Evolutionary conservation across 2,113 vertebrate species (phyloP).

Genomic region (Todiramphus saurophagus): DNA sequence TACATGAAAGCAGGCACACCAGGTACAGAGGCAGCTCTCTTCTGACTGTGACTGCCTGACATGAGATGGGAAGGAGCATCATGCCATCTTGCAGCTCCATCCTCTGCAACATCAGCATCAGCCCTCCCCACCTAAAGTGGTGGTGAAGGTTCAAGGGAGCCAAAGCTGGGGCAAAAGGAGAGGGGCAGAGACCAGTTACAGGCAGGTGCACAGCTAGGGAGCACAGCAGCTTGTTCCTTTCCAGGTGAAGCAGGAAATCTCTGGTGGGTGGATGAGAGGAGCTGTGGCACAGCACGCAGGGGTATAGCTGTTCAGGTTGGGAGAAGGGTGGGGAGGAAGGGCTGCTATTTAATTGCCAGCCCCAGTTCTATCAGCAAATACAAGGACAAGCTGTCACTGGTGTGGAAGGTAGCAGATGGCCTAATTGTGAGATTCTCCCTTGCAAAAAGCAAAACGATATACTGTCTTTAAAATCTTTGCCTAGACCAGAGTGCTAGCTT

Average conservation of each 20-base stretch:
- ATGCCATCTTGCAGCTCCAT: background rate
- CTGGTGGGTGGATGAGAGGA: background rate
- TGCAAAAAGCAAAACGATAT: constrained; percentile 30
- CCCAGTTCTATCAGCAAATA: constrained; percentile 15
- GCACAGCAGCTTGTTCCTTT: accelerated
- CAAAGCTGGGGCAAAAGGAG: background rate
- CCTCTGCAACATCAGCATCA: background rate
- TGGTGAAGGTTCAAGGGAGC: background rate
- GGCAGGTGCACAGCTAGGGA: background rate
- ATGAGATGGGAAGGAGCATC: background rate
- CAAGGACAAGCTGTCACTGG: background rate
- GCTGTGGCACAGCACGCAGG: background rate
- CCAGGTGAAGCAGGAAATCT: background rate
- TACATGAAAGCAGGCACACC: background rate
- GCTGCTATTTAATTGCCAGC: background rate
- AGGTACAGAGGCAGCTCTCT: background rate
- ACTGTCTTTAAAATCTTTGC: constrained; percentile 47
- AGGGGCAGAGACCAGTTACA: background rate
- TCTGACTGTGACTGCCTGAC: background rate
- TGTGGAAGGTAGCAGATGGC: constrained; percentile 57
- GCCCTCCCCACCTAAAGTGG: no score
- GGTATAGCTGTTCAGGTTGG: background rate
- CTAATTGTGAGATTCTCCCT: constrained; percentile 49
- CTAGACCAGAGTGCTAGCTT: constrained; percentile 14
- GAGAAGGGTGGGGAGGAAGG: background rate